These are phyloP conservation scores for Perognathus longimembris DNA, from an alignment of 2,113 vertebrate species.

Conservation along the genomic window DNA sequence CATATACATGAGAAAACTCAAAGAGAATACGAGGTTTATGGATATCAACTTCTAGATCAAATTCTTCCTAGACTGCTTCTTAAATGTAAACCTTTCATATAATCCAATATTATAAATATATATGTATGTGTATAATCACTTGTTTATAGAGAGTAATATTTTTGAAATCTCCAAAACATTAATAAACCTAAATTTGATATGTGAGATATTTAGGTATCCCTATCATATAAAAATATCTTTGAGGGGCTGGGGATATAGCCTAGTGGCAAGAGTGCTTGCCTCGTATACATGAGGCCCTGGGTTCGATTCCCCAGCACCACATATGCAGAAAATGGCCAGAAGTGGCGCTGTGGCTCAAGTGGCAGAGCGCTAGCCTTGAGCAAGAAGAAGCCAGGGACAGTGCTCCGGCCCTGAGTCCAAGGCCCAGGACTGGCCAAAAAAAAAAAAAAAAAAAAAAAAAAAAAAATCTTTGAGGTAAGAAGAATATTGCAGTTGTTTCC, in stretches of 20 bases:
- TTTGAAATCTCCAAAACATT: slow-evolving; percentile 7
- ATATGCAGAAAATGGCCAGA: no score
- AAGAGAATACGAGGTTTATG: not conserved
- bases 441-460: no score
- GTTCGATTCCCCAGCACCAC: no score
- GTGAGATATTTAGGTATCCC: not conserved
- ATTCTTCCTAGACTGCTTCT: not conserved
- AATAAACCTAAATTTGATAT: not conserved
- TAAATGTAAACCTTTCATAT: no score
- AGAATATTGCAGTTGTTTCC: not conserved
- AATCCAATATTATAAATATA: not conserved
- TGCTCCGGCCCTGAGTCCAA: no score
- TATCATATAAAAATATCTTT: not conserved
- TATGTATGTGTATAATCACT: not conserved
- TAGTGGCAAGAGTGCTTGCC: no score
- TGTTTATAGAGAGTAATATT: not conserved
- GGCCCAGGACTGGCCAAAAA: no score
- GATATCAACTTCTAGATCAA: not conserved
- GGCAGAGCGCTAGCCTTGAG: no score
- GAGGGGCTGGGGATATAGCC: no score
- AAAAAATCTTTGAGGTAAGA: slow-evolving; percentile 3
- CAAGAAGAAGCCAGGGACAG: no score
- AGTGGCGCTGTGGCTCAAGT: no score
- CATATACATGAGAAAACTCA: not conserved
- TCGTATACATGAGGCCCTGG: no score